Conservation (phyloP, 2,888 invertebrate genomes). For the Sphecodes monilicornis region DNA sequence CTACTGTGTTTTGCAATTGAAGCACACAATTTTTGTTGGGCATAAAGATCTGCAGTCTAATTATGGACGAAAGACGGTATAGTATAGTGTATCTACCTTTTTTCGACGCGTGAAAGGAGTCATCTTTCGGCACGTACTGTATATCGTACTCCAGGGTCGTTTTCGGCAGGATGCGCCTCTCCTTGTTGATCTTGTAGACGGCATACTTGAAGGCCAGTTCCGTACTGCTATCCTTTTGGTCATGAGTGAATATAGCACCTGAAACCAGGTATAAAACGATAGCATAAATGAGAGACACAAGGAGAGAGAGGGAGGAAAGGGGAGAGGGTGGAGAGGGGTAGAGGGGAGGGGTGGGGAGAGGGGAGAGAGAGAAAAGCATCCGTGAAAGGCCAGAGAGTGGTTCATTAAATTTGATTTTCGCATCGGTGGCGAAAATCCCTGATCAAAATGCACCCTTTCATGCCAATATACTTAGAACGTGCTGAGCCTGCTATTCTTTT, state of each 20-base stretch:
- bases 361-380: too few relatives aligned
- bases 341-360: too few relatives aligned
- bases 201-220: constrained; percentile 93
- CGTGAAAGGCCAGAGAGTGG: constrained; percentile 12
- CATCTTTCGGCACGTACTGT: constrained; percentile 90
- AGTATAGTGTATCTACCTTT: constrained; percentile 86
- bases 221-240: constrained; percentile 89
- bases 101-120: constrained; percentile 92
- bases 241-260: constrained; percentile 92
- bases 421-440: constrained; percentile 38
- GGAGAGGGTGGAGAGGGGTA: background rate
- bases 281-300: background rate
- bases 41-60: background rate
- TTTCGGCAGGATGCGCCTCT: constrained; percentile 89
- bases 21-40: too few relatives aligned
- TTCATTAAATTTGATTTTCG: constrained; percentile 43
- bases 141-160: constrained; percentile 91
- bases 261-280: constrained; percentile 74
- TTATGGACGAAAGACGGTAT: background rate
- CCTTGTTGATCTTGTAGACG: constrained; percentile 91
- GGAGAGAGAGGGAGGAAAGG: background rate
- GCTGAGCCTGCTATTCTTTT: constrained; percentile 46
- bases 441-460: constrained; percentile 54
- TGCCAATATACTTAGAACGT: constrained; percentile 52
- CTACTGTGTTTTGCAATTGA: too few relatives aligned